Percentiles rank a stretch among this genome's conserved stretches.
These are phyloP conservation scores for Sphaerophoria taeniata DNA, from an alignment of 2,888 invertebrate genomes.

Conservation along the genomic window DNA sequence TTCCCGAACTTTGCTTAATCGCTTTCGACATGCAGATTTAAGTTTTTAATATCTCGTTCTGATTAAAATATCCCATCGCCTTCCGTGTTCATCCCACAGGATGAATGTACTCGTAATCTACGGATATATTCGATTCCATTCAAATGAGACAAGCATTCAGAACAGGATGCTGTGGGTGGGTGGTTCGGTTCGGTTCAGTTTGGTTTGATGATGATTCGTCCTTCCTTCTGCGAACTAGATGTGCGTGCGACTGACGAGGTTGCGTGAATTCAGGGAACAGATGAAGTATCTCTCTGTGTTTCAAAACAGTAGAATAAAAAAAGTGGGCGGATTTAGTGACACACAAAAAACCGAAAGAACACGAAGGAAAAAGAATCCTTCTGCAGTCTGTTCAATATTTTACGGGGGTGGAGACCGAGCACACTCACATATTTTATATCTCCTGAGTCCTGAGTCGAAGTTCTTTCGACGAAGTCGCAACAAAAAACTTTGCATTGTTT, in stretches of 20 bases:
- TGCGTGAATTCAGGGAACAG: constrained; percentile 49
- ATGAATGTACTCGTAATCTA: constrained; percentile 35
- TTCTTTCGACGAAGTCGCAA: constrained; percentile 51
- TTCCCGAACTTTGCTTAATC: constrained; percentile 79
- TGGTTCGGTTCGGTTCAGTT: constrained; percentile 31
- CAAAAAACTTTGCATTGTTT: constrained; percentile 62
- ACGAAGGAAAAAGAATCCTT: constrained; percentile 23
- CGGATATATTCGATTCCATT: constrained; percentile 26
- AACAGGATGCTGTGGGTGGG: constrained; percentile 4
- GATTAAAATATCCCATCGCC: constrained; percentile 75
- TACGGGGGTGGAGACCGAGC: constrained; percentile 40
- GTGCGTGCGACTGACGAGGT: constrained; percentile 58
- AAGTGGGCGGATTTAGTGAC: constrained; percentile 79
- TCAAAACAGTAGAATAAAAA: constrained; percentile 76
- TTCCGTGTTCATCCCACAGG: constrained; percentile 43
- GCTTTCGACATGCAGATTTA: constrained; percentile 83
- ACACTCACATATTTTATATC: neutral
- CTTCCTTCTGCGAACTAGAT: neutral
- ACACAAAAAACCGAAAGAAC: constrained; percentile 62
- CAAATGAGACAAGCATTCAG: neutral
- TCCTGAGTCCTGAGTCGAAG: constrained; percentile 21
- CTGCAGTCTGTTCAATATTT: constrained; percentile 32
- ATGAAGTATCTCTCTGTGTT: constrained; percentile 53
- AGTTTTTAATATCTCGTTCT: constrained; percentile 78
- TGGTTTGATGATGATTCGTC: constrained; percentile 19